Percentiles rank a stretch among this genome's conserved stretches.
phyloP scores from a whole-genome alignment of 1,140 invertebrate genomes.

The Caerostris extrusa region DNA sequence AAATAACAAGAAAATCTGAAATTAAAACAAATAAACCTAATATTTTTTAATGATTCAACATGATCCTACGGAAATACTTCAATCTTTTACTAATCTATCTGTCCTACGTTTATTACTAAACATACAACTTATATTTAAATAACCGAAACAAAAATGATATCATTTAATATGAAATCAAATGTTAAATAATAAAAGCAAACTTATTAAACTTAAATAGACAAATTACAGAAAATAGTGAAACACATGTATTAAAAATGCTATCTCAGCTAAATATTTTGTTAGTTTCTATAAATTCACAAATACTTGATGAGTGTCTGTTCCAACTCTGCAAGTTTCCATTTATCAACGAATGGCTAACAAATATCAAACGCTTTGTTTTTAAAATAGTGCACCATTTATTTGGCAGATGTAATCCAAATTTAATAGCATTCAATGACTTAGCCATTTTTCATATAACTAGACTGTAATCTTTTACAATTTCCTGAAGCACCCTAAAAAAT shows the following conservation, averaged over 20 bases:
- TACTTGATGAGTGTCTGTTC: constrained; percentile 1
- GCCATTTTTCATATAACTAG: neutral
- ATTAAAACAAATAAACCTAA: too few species aligned
- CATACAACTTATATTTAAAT: too few species aligned
- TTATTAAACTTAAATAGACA: neutral
- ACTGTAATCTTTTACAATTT: neutral
- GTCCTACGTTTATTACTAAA: too few species aligned
- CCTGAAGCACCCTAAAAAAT: neutral
- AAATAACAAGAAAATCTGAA: too few species aligned
- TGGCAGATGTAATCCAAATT: constrained; percentile 1
- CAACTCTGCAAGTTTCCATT: neutral
- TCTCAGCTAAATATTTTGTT: too few species aligned
- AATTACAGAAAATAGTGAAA: neutral
- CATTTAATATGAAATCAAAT: too few species aligned
- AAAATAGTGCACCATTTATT: neutral
- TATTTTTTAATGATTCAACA: too few species aligned
- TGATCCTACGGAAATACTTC: too few species aligned
- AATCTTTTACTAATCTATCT: too few species aligned
- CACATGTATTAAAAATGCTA: neutral
- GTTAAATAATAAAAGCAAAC: too few species aligned
- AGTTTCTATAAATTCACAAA: neutral
- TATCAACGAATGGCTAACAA: neutral
- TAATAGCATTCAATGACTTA: neutral
- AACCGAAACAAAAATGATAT: too few species aligned
- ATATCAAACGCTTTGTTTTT: neutral